Conservation (phyloP, 35 echinoderm and acorn worm genomes). For the Strongylocentrotus purpuratus region DNA sequence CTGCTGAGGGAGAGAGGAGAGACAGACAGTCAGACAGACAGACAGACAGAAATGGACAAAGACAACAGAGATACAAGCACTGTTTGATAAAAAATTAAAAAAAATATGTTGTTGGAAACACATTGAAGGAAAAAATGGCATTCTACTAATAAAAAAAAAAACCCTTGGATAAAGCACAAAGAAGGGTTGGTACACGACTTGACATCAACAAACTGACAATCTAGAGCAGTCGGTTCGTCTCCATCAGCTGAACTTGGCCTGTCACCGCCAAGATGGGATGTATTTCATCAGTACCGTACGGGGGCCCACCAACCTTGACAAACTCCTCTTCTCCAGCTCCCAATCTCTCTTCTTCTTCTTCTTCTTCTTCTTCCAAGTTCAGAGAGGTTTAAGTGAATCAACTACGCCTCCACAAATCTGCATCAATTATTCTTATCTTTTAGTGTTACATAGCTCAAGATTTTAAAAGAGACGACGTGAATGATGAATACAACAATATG, state of each 20-base stretch:
- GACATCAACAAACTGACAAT: neutral
- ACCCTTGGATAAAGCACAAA: neutral
- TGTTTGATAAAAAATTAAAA: neutral
- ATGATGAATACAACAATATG: too few species aligned
- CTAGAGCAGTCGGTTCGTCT: neutral
- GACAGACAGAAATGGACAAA: too few species aligned
- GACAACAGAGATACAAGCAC: neutral
- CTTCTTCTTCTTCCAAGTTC: neutral
- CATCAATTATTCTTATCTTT: too few species aligned
- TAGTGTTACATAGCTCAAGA: too few species aligned
- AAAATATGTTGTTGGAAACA: neutral
- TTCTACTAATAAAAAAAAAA: neutral
- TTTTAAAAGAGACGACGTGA: too few species aligned
- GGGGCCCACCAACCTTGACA: slow-evolving; percentile 37
- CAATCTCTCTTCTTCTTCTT: neutral
- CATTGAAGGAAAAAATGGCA: neutral
- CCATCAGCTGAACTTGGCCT: neutral
- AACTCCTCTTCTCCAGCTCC: neutral
- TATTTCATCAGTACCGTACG: neutral
- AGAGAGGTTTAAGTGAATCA: neutral
- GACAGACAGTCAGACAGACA: too few species aligned
- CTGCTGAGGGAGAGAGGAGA: too few species aligned
- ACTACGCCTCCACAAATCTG: too few species aligned
- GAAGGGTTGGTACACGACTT: neutral
- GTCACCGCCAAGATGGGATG: slow-evolving; percentile 33